Evolutionary conservation across 2,888 invertebrate genomes (phyloP), one percentile per base, ranked within the genome.

Genomic region (Drosophila picticornis): DNA sequence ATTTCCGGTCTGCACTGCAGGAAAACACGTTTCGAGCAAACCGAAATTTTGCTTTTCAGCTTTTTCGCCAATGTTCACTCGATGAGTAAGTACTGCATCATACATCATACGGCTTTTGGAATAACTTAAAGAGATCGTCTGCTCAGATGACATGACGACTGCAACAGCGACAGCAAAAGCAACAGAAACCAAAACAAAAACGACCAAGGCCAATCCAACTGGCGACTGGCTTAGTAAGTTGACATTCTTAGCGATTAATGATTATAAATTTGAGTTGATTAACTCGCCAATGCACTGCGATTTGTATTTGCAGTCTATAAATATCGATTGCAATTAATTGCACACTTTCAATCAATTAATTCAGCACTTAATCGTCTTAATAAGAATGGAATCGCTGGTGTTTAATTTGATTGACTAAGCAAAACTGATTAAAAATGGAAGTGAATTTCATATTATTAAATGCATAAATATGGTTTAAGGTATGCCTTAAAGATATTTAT

Each of bases 1-100:
- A 75, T 81, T 88, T 87, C 89, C 86, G 86, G 89, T 80, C 83
- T 67, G 76, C 57, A 72, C 50, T 72, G 72, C 74, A 77, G 84
- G 80, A 77, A 86, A 88, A 88, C 83, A 86, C 84, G 87, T 84
- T 80, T 75, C 73, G 75, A 76, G 84, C 77, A 71, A 80, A 81
- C 77, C 75, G 56, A 51, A 64, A 68, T 81, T 83, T 76, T 73
- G 80, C 81, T 73, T 75, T 75, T 79, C 70, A 74, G 79, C 79
- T 75, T 77, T 85, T 82, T 84, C 75, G 76, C 65, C 62, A 48
- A 46, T 46, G 51, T 60, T 56, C 71, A 68, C 51, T 27, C 55
- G 52, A 27, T 50, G 38, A 27, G 55, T 38, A 29, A 70, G 36
- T 67, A 27, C 7, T 40, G 40, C 40, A 64, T 58, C 53, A 62